A percentile compares a stretch with the other conserved stretches of the same genome.
These are phyloP conservation scores for Neosilurus hyrtlii DNA, from an alignment of 2,797 vertebrate species.

Conservation along the genomic window DNA sequence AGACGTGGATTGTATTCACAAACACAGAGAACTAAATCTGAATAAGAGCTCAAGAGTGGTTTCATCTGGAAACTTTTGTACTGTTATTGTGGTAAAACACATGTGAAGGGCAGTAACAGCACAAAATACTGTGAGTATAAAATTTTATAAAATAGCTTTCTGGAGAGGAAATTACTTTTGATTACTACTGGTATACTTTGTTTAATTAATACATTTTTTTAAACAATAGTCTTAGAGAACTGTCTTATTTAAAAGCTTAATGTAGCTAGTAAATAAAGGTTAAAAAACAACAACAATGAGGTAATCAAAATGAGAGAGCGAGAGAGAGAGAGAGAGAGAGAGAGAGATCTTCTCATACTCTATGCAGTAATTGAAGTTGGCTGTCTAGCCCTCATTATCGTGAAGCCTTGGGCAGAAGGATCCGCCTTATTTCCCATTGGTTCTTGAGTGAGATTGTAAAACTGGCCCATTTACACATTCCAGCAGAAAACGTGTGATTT, in stretches of 20 bases:
- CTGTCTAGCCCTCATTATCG: constrained; percentile 66
- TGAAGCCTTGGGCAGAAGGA: constrained; percentile 29
- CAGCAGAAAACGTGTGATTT: constrained; percentile 3
- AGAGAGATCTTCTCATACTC: background rate
- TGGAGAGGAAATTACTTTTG: background rate
- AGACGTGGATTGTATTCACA: too few relatives aligned
- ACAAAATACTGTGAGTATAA: background rate
- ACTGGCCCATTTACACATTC: constrained; percentile 39
- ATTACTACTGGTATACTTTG: background rate
- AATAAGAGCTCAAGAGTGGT: too few relatives aligned
- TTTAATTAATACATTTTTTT: background rate
- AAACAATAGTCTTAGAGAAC: background rate
- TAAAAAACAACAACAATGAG: background rate
- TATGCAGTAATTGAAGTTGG: background rate
- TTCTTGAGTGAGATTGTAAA: constrained; percentile 57
- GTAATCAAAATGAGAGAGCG: too few relatives aligned
- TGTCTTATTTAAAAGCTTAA: background rate
- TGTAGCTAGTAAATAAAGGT: constrained; percentile 2
- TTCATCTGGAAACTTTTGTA: too few relatives aligned
- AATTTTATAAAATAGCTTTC: background rate
- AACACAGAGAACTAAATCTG: too few relatives aligned
- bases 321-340: background rate
- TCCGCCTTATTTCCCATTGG: constrained; percentile 67
- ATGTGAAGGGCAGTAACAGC: background rate
- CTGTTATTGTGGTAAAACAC: background rate